Evolutionary conservation across 1,140 invertebrate genomes (phyloP), one percentile per base, ranked within the genome.

Genomic region (Popillia japonica): DNA sequence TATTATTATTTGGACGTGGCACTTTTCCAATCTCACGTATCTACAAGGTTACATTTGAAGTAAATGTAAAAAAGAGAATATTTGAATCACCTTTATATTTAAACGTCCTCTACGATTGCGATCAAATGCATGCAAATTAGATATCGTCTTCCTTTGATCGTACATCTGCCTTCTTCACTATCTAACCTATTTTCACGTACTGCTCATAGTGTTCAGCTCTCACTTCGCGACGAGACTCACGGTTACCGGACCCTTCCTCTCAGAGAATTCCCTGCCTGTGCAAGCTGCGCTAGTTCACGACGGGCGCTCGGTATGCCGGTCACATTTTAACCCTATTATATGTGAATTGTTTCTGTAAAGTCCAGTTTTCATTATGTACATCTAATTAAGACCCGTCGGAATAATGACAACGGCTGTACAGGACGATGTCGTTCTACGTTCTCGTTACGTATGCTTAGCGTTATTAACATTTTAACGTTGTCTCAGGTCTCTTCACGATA

Each of bases 281-380:
- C n/a, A n/a, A n/a, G 59, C 20, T 17, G 23, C 17, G 20, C 10
- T 20, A n/a, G 8, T 20, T 64, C n/a, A n/a, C n/a, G n/a, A 40
- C 72, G 64, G 77, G 55, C 72, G 64, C 40, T 41, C 42, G 59
- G 23, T 14, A 78, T 44, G 44, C 77, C 44, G 72, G 77, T 75
- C 72, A 78, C 77, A 75, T 78, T 75, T 79, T 75, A 79, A 76
- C 78, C 55, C 40, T 22, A 76, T 74, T 76, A 79, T 79, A 79
- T 79, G 78, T 72, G 78, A 79, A 79, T 79, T 79, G 78, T 76
- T 79, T 64, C 61, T 64, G 34, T 72, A 55, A 79, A 79, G 78
- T 79, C 64, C 78, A 44, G 72, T 34, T 48, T 68, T 79, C 73
- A 79, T 79, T 79, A 79, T 79, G 78, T 74, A 75, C 78, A 79